Evolutionary conservation across 1,140 invertebrate genomes (phyloP), one percentile per base, ranked within the genome.

Genomic region (Oryctes rhinoceros): DNA sequence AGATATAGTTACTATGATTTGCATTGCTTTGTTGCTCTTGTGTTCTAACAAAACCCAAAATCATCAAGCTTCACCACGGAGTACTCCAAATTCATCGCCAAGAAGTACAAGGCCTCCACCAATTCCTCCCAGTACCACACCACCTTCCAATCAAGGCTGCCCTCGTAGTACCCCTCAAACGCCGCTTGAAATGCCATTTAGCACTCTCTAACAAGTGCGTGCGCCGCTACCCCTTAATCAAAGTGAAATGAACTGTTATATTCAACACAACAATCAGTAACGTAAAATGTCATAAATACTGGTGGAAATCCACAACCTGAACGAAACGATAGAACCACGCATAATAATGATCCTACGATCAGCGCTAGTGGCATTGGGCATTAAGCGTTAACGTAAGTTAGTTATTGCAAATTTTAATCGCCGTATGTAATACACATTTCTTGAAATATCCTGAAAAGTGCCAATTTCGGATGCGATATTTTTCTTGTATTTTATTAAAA

Each of bases 51-150:
- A 62, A n/a, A 78, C 78, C 83, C 67, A 86, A 93, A 96, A 94
- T 86, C 94, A 96, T 85, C 96, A 97, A 86, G 93, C 95, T 39
- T 96, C 95, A 4, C 95, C 95, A 2, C 90, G 95, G 53, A 97
- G 96, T 4, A 97, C 96, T 1, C 96, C 96, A 6, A 97, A 96
- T 86, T 97, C 95, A 78, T 97, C 96, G 47, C 96, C 96, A 6
- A 90, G 95, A n/a, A 96, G 95, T 80, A 95, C 94, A 18, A 96
- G 96, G 86, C 96, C 95, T 44, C 95, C 96, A 6, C 95, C 96
- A 7, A 87, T 94, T 86, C 90, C 90, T 62, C 86, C 87, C 79
- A 87, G 87, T 0, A 89, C 89, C 0, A 87, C 87, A 0, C 88
- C 89, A 0, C 86, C 89, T 85, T 88, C 86, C 79, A 82, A 84